Conservation (phyloP, 2,888 invertebrate species). For the Ormyrus labotus region DNA sequence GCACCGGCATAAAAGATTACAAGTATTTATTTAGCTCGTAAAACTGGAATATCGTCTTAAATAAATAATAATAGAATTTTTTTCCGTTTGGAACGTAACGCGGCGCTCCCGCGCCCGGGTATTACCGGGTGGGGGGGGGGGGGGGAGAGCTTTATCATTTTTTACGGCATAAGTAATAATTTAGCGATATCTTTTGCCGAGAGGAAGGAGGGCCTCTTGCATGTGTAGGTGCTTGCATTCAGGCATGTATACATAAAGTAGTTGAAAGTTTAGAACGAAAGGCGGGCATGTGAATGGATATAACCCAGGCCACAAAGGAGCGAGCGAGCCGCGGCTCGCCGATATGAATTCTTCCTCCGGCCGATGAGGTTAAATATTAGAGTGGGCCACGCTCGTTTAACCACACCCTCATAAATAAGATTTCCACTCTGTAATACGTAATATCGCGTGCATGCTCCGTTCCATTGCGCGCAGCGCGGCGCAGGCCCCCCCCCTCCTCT, state of each 20-base stretch:
- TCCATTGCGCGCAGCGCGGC: constrained; percentile 47
- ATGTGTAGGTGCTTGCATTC: constrained; percentile 9
- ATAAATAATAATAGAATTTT: constrained; percentile 15
- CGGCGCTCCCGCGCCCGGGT: too few species aligned
- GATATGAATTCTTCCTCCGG: constrained; percentile 71
- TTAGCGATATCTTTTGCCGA: constrained; percentile 13
- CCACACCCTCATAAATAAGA: constrained; percentile 66
- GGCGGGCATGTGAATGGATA: constrained; percentile 31
- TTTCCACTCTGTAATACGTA: constrained; percentile 67
- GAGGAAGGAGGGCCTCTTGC: not conserved
- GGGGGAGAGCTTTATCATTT: constrained; percentile 18
- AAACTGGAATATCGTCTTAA: not conserved
- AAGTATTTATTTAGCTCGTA: not conserved
- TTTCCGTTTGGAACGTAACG: not conserved
- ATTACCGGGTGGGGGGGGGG: too few species aligned
- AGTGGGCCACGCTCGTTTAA: constrained; percentile 53
- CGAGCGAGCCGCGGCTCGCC: not conserved
- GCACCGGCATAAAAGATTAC: not conserved
- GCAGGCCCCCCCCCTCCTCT: not conserved
- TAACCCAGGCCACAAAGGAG: constrained; percentile 54
- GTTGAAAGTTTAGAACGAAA: constrained; percentile 47
- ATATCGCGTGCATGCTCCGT: constrained; percentile 64
- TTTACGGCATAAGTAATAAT: constrained; percentile 28
- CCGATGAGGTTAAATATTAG: constrained; percentile 72
- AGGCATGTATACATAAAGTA: constrained; percentile 38